Evolutionary conservation across 2,113 vertebrate genomes (phyloP).

Genomic region (Balaeniceps rex): DNA sequence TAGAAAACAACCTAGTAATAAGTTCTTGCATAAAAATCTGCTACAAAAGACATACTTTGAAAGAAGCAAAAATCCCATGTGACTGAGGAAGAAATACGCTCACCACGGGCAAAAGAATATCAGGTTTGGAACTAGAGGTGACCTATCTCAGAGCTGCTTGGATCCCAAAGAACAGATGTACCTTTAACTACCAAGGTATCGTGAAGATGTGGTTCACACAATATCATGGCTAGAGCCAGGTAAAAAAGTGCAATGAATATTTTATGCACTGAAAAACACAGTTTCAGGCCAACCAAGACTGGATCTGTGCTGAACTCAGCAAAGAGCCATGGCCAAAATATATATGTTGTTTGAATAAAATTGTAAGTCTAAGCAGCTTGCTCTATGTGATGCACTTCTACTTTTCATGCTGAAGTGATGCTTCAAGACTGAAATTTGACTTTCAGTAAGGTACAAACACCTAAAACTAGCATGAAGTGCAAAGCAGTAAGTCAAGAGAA

Average conservation of each 20-base stretch:
- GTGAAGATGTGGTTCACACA: not conserved
- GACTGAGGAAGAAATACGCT: not conserved
- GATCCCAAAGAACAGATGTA: not conserved
- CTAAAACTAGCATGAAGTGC: not conserved
- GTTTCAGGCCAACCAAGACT: not conserved
- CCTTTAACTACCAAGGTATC: not conserved
- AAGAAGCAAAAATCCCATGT: not conserved
- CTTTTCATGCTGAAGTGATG: not conserved
- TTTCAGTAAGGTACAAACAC: not conserved
- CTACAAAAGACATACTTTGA: not conserved
- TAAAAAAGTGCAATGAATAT: not conserved
- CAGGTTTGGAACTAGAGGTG: not conserved
- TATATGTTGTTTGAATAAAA: not conserved
- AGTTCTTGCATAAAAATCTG: constrained; percentile 24
- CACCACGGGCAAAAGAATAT: not conserved
- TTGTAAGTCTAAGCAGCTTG: not conserved
- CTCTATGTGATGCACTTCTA: not conserved
- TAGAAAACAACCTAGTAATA: constrained; percentile 5
- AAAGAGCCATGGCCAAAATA: not conserved
- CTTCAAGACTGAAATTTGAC: not conserved
- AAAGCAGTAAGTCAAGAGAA: not conserved
- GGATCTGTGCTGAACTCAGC: not conserved
- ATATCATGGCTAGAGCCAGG: not conserved
- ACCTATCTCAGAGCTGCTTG: not conserved
- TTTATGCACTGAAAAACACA: not conserved